Evolutionary conservation across 2,888 invertebrate species (phyloP).

Genomic region (Spilarctia lutea): DNA sequence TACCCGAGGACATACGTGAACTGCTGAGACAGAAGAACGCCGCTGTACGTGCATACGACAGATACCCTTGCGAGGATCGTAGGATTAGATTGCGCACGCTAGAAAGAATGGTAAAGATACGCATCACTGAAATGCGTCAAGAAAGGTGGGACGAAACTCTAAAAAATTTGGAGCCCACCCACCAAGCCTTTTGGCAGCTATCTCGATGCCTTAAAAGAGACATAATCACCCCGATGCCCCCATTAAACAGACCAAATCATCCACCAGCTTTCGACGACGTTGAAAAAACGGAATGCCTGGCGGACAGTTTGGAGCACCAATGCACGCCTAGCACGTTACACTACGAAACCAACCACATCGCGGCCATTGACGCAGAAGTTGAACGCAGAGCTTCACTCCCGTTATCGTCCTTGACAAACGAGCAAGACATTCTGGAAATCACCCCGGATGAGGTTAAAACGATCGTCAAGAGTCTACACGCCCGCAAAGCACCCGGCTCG

Average conservation of each 20-base stretch:
- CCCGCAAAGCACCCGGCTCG: background rate
- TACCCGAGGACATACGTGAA: background rate
- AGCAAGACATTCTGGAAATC: background rate
- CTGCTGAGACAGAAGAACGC: too few relatives aligned
- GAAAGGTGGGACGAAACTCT: too few relatives aligned
- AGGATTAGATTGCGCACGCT: too few relatives aligned
- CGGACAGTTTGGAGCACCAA: background rate
- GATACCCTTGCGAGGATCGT: too few relatives aligned
- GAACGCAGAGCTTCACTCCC: background rate
- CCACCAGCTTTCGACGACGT: background rate
- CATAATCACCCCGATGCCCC: background rate
- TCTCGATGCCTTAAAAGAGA: too few relatives aligned
- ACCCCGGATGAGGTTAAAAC: too few relatives aligned
- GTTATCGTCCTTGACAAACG: background rate
- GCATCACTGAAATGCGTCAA: too few relatives aligned
- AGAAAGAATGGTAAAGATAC: too few relatives aligned
- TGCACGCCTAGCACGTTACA: background rate
- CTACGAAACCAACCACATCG: background rate
- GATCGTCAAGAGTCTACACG: too few relatives aligned
- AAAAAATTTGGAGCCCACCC: too few relatives aligned
- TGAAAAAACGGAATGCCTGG: background rate
- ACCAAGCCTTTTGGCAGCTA: too few relatives aligned
- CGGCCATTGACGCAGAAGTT: background rate
- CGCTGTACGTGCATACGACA: too few relatives aligned
- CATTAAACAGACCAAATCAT: background rate